Percentiles rank a stretch among this genome's conserved stretches.
Conservation (phyloP, 1,140 invertebrate genomes). For the Ditylenchus dipsaci region DNA sequence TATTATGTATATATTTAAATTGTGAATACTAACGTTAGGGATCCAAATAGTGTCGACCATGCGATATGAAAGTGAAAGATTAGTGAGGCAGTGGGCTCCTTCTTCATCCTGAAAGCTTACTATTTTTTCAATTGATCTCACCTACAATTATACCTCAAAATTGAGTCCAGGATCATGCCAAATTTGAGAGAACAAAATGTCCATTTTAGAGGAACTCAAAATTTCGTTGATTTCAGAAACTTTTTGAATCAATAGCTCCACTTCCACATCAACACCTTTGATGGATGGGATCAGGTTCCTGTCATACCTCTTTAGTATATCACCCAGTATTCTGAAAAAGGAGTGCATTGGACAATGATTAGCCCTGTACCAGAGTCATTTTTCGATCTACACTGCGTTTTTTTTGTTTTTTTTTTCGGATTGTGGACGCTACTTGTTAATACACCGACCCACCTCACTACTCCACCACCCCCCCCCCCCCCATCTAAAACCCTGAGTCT, state of each 20-base stretch:
- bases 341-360: neutral
- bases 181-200: constrained; percentile 55
- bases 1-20: too few species aligned
- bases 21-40: too few species aligned
- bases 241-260: constrained; percentile 54
- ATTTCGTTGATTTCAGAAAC: constrained; percentile 57
- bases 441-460: too few species aligned
- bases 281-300: constrained; percentile 55
- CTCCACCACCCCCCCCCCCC: too few species aligned
- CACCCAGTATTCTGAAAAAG: constrained; percentile 53
- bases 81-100: constrained; percentile 56
- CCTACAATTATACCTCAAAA: constrained; percentile 39
- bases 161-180: constrained; percentile 56
- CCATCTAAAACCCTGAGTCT: too few species aligned
- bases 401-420: constrained; percentile 8
- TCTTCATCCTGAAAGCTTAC: constrained; percentile 42
- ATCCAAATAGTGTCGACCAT: constrained; percentile 57
- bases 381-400: constrained; percentile 12
- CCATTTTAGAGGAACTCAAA: constrained; percentile 53
- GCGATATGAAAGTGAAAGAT: constrained; percentile 52
- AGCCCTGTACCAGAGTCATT: neutral
- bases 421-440: too few species aligned
- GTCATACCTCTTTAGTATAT: constrained; percentile 53
- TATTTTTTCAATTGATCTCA: constrained; percentile 20
- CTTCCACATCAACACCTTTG: constrained; percentile 56